These are phyloP conservation scores for Eleginops maclovinus DNA, from an alignment of 2,113 vertebrate species.

Conservation along the genomic window DNA sequence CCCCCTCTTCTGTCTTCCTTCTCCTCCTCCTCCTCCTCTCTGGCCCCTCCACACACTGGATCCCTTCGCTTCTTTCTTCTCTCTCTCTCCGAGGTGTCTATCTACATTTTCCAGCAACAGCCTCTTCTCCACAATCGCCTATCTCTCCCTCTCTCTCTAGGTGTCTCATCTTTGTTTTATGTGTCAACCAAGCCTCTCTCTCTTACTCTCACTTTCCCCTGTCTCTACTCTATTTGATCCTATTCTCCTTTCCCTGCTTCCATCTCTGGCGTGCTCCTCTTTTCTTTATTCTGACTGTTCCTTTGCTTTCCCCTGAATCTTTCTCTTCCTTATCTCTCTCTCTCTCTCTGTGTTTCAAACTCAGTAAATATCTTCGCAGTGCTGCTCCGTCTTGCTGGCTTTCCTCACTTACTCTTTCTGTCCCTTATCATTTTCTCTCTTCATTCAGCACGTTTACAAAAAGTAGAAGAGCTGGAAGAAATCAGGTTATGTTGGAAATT, in stretches of 20 bases:
- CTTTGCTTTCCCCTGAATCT: slow-evolving; percentile 1
- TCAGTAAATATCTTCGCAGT: slow-evolving; percentile 34
- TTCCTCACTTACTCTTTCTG: not conserved
- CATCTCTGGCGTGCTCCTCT: slow-evolving; percentile 37
- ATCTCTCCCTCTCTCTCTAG: slow-evolving; percentile 23
- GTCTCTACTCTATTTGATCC: slow-evolving; percentile 65
- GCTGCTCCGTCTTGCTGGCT: slow-evolving; percentile 1
- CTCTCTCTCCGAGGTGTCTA: slow-evolving; percentile 63
- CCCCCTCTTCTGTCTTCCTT: slow-evolving; percentile 22
- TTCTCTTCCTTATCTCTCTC: slow-evolving; percentile 7
- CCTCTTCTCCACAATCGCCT: slow-evolving; percentile 36
- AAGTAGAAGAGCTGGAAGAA: slow-evolving; percentile 1
- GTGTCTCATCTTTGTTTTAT: slow-evolving; percentile 72
- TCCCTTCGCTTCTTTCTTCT: slow-evolving; percentile 50
- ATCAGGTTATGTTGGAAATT: slow-evolving; percentile 16
- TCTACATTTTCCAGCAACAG: slow-evolving; percentile 72
- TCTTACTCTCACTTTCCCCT: slow-evolving; percentile 34
- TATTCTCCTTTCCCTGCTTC: slow-evolving; percentile 42
- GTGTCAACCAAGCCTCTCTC: slow-evolving; percentile 58
- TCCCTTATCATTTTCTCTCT: slow-evolving; percentile 3
- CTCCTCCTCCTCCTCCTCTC: slow-evolving; percentile 38
- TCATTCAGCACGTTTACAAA: slow-evolving; percentile 12
- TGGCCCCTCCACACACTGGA: slow-evolving; percentile 53
- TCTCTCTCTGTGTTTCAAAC: slow-evolving; percentile 24
- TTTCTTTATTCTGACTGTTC: slow-evolving; percentile 24